Evolutionary conservation across 2,113 vertebrate species (phyloP).

Genomic region (Pterocles gutturalis): DNA sequence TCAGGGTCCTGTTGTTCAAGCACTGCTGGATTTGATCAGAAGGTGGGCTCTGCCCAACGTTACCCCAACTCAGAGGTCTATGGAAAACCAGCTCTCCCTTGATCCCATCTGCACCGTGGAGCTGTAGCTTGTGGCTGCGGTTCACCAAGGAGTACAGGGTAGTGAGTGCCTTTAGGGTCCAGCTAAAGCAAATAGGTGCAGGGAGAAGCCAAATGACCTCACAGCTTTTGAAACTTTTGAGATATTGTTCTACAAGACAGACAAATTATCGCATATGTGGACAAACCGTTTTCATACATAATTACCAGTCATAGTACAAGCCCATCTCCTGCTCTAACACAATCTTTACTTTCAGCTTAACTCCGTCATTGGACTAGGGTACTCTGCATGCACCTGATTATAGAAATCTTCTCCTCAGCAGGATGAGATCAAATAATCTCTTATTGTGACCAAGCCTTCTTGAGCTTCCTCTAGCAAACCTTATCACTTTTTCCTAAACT

Average conservation of each 20-base stretch:
- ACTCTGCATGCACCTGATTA: not conserved
- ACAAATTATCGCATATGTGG: not conserved
- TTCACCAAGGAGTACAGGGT: not conserved
- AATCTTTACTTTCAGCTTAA: not conserved
- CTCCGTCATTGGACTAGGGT: not conserved
- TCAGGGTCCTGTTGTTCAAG: not conserved
- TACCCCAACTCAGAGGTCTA: not conserved
- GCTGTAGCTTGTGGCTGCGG: rapidly evolving
- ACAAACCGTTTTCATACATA: not conserved
- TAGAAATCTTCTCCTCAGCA: not conserved
- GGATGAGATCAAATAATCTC: not conserved
- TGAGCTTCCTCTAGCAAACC: not conserved
- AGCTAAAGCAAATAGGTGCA: not conserved
- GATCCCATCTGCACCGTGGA: not conserved
- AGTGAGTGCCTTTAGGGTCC: not conserved
- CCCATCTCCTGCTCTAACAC: not conserved
- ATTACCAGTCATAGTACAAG: not conserved
- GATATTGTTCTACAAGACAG: not conserved
- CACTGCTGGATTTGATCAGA: not conserved
- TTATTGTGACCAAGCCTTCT: not conserved
- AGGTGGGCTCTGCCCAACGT: not conserved
- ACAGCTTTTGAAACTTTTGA: not conserved
- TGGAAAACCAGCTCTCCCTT: not conserved
- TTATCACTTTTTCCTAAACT: not conserved
- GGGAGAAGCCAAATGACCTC: not conserved